Evolutionary conservation across 2,113 vertebrate species (phyloP).

Genomic region (Chlorodrepanis virens): DNA sequence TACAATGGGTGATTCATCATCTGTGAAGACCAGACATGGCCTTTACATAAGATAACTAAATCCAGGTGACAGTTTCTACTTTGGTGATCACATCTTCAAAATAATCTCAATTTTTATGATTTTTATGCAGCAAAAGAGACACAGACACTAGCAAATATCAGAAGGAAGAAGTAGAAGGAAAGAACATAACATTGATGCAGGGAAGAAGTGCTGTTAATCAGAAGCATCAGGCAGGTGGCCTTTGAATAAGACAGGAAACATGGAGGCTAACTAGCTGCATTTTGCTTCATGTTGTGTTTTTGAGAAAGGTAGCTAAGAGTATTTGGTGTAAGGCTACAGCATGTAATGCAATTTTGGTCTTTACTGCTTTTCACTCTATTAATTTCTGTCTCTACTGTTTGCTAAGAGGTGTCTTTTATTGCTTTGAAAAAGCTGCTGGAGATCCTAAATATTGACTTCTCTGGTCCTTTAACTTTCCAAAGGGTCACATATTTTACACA

Average conservation of each 20-base stretch:
- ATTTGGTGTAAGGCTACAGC: not conserved
- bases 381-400: not conserved
- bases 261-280: not conserved
- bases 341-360: not conserved
- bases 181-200: not conserved
- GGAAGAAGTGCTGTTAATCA: not conserved
- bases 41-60: not conserved
- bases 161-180: slow-evolving; percentile 3
- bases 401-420: not conserved
- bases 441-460: not conserved
- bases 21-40: not conserved
- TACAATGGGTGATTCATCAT: not conserved
- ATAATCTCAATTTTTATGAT: not conserved
- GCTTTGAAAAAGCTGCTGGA: not conserved
- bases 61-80: not conserved
- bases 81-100: not conserved
- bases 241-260: slow-evolving; percentile 20
- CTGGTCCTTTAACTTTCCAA: not conserved
- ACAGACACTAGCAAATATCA: not conserved
- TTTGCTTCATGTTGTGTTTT: not conserved
- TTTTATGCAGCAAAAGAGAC: not conserved
- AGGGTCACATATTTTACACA: not conserved
- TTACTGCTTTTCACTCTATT: not conserved
- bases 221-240: not conserved
- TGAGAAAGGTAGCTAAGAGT: not conserved